These are phyloP conservation scores for Microvelia longipes DNA, from an alignment of 1,140 invertebrate species.

Conservation along the genomic window DNA sequence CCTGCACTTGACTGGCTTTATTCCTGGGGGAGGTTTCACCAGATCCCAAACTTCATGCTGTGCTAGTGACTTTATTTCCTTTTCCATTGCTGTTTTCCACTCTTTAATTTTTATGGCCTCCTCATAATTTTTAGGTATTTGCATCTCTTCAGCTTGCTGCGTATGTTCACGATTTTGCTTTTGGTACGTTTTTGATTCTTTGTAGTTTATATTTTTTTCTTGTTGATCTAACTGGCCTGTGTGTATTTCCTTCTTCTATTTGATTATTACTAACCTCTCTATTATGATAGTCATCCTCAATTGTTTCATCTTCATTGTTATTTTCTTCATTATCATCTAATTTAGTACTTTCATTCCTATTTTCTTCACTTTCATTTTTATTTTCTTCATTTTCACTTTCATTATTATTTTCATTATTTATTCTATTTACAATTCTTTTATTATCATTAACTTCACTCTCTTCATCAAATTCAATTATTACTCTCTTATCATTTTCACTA, in stretches of 20 bases:
- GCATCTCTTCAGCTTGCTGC: not conserved
- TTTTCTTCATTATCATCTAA: not conserved
- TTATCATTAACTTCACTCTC: not conserved
- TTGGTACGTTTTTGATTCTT: not conserved
- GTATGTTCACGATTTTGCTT: not conserved
- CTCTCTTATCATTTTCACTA: not conserved
- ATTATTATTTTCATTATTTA: no score
- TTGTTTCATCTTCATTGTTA: not conserved
- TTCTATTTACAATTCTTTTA: not conserved
- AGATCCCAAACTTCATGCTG: not conserved
- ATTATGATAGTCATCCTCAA: not conserved
- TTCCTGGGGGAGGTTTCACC: not conserved
- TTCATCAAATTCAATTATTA: not conserved
- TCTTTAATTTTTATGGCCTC: not conserved
- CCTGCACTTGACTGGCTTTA: not conserved
- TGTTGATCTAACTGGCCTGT: not conserved
- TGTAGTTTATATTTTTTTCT: not conserved
- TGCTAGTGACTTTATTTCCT: not conserved
- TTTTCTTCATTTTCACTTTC: not conserved
- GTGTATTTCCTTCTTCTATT: not conserved
- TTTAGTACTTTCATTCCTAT: not conserved
- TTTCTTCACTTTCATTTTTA: not conserved
- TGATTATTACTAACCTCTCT: not conserved
- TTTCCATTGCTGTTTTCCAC: not conserved
- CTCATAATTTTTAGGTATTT: not conserved